Conservation (phyloP, 1,140 invertebrate genomes). For the Dreissena polymorpha region DNA sequence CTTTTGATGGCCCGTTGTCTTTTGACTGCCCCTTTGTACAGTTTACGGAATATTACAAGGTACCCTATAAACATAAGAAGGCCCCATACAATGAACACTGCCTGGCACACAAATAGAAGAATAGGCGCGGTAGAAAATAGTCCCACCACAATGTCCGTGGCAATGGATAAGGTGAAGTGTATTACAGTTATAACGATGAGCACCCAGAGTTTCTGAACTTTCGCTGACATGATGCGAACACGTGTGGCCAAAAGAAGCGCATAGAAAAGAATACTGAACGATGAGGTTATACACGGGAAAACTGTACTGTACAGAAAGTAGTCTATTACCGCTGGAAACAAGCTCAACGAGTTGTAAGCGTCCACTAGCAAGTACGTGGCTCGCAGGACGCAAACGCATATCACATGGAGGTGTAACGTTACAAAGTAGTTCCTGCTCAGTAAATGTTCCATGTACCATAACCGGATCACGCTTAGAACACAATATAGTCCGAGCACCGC, state of each 20-base stretch:
- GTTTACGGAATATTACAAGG: constrained; percentile 87
- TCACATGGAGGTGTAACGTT: constrained; percentile 89
- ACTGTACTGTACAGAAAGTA: constrained; percentile 84
- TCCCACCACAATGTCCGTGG: constrained; percentile 87
- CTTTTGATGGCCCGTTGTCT: constrained; percentile 69
- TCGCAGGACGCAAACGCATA: constrained; percentile 88
- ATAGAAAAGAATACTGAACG: constrained; percentile 91
- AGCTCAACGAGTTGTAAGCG: constrained; percentile 91
- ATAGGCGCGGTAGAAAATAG: constrained; percentile 50
- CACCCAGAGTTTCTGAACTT: constrained; percentile 83
- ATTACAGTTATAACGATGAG: constrained; percentile 88
- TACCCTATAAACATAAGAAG: constrained; percentile 90
- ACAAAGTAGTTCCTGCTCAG: constrained; percentile 87
- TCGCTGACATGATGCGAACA: constrained; percentile 71
- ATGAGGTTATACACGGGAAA: constrained; percentile 88
- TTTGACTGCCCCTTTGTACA: constrained; percentile 78
- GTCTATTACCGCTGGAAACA: constrained; percentile 88
- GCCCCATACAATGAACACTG: constrained; percentile 87
- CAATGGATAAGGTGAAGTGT: constrained; percentile 88
- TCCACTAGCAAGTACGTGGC: constrained; percentile 94
- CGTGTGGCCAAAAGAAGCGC: constrained; percentile 88
- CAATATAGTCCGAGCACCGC: constrained; percentile 90
- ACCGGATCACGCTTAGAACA: constrained; percentile 79
- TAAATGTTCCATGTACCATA: constrained; percentile 69
- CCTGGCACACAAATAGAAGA: constrained; percentile 76